A percentile compares a stretch with the other conserved stretches of the same genome.
phyloP scores from a whole-genome alignment of 2,888 invertebrate species.

The Ptilodon capucinus region DNA sequence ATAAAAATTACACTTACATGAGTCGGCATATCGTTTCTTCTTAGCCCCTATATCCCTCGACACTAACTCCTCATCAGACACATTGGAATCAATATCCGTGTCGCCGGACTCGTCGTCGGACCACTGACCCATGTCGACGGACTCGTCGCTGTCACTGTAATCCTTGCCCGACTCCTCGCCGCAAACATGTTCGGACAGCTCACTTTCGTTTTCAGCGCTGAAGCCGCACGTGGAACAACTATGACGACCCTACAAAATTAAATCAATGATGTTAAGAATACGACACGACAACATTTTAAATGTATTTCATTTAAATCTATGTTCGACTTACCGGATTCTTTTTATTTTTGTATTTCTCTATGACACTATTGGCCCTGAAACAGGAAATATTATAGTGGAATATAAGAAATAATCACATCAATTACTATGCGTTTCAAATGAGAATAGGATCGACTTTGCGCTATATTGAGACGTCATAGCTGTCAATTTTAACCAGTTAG shows the following conservation, averaged over 20 bases:
- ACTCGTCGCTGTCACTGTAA: conserved; percentile 47
- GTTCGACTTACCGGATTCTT: conserved; percentile 41
- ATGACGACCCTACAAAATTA: conserved; percentile 9
- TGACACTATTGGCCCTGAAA: conserved; percentile 64
- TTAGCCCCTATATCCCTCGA: not conserved
- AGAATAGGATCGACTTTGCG: no score
- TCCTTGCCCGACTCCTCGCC: conserved; percentile 10
- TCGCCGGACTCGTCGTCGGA: conserved; percentile 34
- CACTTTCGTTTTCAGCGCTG: conserved; percentile 19
- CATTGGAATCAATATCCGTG: conserved; percentile 45
- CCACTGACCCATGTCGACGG: conserved; percentile 33
- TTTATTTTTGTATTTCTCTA: conserved; percentile 48
- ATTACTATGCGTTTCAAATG: no score
- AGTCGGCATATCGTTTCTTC: conserved; percentile 19
- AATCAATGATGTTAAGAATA: no score
- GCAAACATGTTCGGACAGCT: conserved; percentile 29
- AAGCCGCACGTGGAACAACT: conserved; percentile 25
- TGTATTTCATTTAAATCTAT: not conserved
- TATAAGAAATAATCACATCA: conserved; percentile 2
- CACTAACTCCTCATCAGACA: conserved; percentile 44
- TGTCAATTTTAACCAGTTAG: no score
- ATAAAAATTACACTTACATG: conserved; percentile 26
- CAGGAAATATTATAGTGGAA: conserved; percentile 11
- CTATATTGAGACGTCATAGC: no score
- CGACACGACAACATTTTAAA: no score